Conservation (phyloP, 2,888 invertebrate genomes). For the Ceraclea dissimilis region DNA sequence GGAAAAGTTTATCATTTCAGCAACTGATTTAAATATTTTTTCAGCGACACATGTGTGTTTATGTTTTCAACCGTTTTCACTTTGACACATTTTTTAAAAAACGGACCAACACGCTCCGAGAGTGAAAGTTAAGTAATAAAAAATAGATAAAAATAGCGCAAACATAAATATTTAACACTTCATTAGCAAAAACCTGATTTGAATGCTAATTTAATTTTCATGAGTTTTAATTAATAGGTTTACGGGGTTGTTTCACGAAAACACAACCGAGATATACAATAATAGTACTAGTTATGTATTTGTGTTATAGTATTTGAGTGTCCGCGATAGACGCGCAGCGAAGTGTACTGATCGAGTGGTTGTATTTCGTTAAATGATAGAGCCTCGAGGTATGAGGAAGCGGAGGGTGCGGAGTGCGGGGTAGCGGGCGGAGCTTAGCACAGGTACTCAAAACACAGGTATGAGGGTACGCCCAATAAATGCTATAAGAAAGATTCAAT, state of each 20-base stretch:
- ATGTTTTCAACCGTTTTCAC: slow-evolving; percentile 15
- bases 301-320: background rate
- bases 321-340: slow-evolving; percentile 13
- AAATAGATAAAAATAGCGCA: no score
- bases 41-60: background rate
- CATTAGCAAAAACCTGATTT: no score
- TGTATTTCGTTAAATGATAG: slow-evolving; percentile 2
- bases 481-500: no score
- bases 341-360: slow-evolving; percentile 6
- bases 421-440: slow-evolving; percentile 14
- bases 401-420: slow-evolving; percentile 4
- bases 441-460: slow-evolving; percentile 8
- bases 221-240: no score
- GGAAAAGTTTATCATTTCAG: background rate
- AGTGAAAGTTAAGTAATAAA: slow-evolving; percentile 6
- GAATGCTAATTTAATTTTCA: no score
- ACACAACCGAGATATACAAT: no score
- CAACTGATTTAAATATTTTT: background rate
- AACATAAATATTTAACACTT: no score
- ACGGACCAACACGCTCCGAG: background rate
- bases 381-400: slow-evolving; percentile 1
- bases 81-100: slow-evolving; percentile 11
- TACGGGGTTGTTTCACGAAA: no score
- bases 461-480: background rate
- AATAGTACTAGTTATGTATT: no score